Conservation (phyloP, 2,797 vertebrate species). For the Spondyliosoma cantharus region DNA sequence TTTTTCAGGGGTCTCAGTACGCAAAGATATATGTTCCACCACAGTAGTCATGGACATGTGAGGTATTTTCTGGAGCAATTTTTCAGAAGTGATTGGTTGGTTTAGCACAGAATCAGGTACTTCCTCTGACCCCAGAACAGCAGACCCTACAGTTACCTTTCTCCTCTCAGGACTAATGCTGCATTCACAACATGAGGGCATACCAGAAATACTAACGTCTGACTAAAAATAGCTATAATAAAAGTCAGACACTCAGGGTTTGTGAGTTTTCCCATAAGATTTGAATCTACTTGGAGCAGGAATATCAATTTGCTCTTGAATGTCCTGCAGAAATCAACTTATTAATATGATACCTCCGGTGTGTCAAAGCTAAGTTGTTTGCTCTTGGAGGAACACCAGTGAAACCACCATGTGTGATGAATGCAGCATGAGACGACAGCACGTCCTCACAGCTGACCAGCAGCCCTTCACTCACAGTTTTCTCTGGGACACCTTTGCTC, state of each 20-base stretch:
- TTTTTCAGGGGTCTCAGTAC: slow-evolving; percentile 51
- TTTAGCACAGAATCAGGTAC: slow-evolving; percentile 47
- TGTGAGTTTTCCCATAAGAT: slow-evolving; percentile 22
- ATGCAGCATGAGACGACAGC: slow-evolving; percentile 67
- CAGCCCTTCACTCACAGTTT: slow-evolving; percentile 62
- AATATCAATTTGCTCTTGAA: slow-evolving; percentile 22
- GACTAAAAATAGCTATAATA: slow-evolving; percentile 23
- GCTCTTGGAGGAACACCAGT: slow-evolving; percentile 14
- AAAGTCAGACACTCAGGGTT: slow-evolving; percentile 63
- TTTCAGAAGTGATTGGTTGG: slow-evolving; percentile 28
- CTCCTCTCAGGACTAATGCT: slow-evolving; percentile 73
- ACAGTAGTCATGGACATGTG: slow-evolving; percentile 19
- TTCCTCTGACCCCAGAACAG: slow-evolving; percentile 48
- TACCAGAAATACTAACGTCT: slow-evolving; percentile 20
- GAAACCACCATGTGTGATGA: slow-evolving; percentile 49
- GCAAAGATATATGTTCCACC: slow-evolving; percentile 26
- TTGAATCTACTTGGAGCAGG: slow-evolving; percentile 32
- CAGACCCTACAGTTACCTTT: slow-evolving; percentile 33
- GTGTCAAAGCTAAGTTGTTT: slow-evolving; percentile 28
- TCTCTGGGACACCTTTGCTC: slow-evolving; percentile 56
- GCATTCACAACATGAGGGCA: slow-evolving; percentile 62
- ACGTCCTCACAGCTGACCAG: slow-evolving; percentile 64
- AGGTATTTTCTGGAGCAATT: slow-evolving; percentile 33
- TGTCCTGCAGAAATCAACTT: slow-evolving; percentile 9
- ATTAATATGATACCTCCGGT: neutral